A percentile compares a stretch with the other conserved stretches of the same genome.
phyloP scores from a whole-genome alignment of 1,140 invertebrate species.

The Drosophila kohkoa region DNA sequence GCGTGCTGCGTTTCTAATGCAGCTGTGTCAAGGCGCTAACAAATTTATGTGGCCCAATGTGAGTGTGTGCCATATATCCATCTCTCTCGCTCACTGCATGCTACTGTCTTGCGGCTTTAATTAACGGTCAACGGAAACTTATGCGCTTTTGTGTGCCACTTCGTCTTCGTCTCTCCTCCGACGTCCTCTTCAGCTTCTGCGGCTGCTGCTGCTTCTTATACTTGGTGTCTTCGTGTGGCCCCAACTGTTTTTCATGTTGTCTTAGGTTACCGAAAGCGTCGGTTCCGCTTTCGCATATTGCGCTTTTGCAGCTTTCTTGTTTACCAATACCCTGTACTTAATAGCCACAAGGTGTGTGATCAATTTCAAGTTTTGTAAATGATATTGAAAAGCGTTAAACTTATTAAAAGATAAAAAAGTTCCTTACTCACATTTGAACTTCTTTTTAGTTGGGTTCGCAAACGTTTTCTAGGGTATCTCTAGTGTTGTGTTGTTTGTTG shows the following conservation, averaged over 20 bases:
- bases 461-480: conserved; percentile 7
- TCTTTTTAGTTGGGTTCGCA: too few relatives aligned
- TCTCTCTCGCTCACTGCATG: conserved; percentile 13
- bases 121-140: conserved; percentile 80
- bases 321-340: conserved; percentile 20
- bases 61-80: not conserved
- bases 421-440: too few relatives aligned
- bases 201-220: conserved; percentile 20
- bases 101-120: conserved; percentile 72
- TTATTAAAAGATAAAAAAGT: too few relatives aligned
- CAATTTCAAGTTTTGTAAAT: not conserved
- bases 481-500: not conserved
- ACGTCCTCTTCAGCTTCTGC: not conserved
- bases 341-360: not conserved
- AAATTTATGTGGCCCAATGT: conserved; percentile 68
- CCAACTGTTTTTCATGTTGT: conserved; percentile 67
- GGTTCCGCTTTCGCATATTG: conserved; percentile 74
- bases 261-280: conserved; percentile 68
- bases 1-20: conserved; percentile 66
- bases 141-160: conserved; percentile 70
- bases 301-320: conserved; percentile 45
- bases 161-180: conserved; percentile 20
- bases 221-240: conserved; percentile 55
- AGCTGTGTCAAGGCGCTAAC: conserved; percentile 73
- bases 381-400: not conserved